phyloP scores from a whole-genome alignment of 2,888 invertebrate genomes.

The Melieria picta region DNA sequence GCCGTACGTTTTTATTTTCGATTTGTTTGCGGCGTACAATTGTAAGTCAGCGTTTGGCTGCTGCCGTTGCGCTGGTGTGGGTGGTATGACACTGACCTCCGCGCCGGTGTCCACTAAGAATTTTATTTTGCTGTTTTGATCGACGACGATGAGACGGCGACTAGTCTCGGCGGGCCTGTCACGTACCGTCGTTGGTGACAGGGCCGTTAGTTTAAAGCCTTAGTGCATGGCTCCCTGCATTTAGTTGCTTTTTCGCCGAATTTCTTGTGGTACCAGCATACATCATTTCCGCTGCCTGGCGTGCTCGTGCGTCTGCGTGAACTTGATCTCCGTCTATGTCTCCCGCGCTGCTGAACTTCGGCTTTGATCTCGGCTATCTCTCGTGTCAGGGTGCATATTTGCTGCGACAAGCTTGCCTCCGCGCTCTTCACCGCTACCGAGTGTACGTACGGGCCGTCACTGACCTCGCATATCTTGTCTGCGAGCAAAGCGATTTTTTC shows the following conservation, averaged over 20 bases:
- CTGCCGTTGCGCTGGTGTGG: conserved; percentile 8
- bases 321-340: neutral
- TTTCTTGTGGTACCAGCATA: conserved; percentile 35
- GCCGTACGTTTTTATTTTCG: conserved; percentile 22
- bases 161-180: conserved; percentile 24
- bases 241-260: neutral
- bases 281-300: neutral
- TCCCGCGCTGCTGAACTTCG: neutral
- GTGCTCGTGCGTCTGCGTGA: neutral
- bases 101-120: conserved; percentile 38
- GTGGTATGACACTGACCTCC: conserved; percentile 34
- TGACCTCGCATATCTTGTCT: conserved; percentile 41
- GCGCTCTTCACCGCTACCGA: conserved; percentile 1
- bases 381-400: conserved; percentile 8
- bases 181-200: conserved; percentile 28
- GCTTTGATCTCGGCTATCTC: conserved; percentile 5
- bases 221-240: conserved; percentile 1
- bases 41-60: conserved; percentile 7
- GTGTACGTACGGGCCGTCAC: conserved; percentile 22
- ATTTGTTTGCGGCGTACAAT: conserved; percentile 33
- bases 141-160: conserved; percentile 26
- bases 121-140: conserved; percentile 26
- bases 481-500: conserved; percentile 36
- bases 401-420: conserved; percentile 17
- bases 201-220: conserved; percentile 25